Conservation (phyloP, 2,888 invertebrate genomes). For the Agonum fuliginosum region DNA sequence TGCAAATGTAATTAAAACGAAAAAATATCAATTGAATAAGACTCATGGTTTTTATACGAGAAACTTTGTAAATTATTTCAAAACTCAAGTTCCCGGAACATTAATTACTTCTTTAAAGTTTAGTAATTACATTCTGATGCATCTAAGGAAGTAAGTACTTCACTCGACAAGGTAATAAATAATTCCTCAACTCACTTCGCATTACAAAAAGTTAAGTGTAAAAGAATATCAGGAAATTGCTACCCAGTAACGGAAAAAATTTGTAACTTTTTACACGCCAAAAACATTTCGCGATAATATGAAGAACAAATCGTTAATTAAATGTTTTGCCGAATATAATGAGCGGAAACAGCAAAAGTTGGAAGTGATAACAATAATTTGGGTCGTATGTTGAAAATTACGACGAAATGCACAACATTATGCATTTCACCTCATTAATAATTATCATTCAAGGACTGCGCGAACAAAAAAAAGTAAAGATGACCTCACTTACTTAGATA, state of each 20-base stretch:
- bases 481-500: background rate
- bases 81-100: slow-evolving; percentile 41
- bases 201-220: slow-evolving; percentile 33
- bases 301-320: slow-evolving; percentile 6
- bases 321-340: slow-evolving; percentile 14
- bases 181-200: slow-evolving; percentile 39
- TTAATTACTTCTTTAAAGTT: slow-evolving; percentile 54
- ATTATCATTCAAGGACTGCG: background rate
- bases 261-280: slow-evolving; percentile 40
- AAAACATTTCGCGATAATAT: slow-evolving; percentile 22
- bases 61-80: slow-evolving; percentile 51
- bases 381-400: background rate
- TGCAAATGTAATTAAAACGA: slow-evolving; percentile 8
- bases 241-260: slow-evolving; percentile 43
- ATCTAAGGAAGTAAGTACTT: slow-evolving; percentile 48
- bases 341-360: slow-evolving; percentile 6
- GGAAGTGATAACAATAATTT: slow-evolving; percentile 34
- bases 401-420: background rate
- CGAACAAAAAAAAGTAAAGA: background rate
- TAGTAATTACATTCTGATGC: slow-evolving; percentile 49
- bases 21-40: slow-evolving; percentile 37
- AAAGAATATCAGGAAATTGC: slow-evolving; percentile 3
- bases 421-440: background rate
- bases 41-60: slow-evolving; percentile 25
- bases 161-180: slow-evolving; percentile 51